phyloP scores from a whole-genome alignment of 2,888 invertebrate genomes.

The Sinhomidia bicolor region DNA sequence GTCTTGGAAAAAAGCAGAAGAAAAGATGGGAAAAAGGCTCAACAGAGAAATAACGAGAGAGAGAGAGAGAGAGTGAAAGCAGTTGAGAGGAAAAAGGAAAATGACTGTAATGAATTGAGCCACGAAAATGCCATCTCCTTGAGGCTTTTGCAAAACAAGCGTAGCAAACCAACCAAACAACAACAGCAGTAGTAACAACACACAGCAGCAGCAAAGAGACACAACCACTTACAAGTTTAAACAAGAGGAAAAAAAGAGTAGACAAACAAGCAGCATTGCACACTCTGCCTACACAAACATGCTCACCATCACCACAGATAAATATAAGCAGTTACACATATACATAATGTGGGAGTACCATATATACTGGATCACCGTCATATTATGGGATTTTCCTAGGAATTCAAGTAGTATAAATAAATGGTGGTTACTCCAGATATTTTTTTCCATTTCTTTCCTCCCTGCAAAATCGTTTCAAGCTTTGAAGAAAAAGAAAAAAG shows the following conservation, averaged over 20 bases:
- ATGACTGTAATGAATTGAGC: slow-evolving; percentile 66
- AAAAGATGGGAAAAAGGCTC: slow-evolving; percentile 33
- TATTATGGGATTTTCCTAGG: too few relatives aligned
- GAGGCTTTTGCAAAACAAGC: slow-evolving; percentile 39
- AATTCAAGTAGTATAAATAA: background rate
- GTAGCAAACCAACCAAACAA: too few relatives aligned
- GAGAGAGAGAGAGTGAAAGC: slow-evolving; percentile 21
- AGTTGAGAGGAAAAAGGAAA: slow-evolving; percentile 56
- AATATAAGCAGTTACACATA: background rate
- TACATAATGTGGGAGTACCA: too few relatives aligned
- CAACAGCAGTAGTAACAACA: too few relatives aligned
- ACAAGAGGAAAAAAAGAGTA: slow-evolving; percentile 24
- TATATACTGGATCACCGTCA: too few relatives aligned
- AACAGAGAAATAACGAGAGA: too few relatives aligned
- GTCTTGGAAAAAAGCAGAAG: background rate
- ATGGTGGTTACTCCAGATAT: background rate
- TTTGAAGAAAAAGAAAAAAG: background rate
- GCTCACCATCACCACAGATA: background rate
- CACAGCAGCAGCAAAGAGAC: slow-evolving; percentile 21
- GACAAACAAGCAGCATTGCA: slow-evolving; percentile 24
- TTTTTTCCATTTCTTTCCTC: slow-evolving; percentile 5
- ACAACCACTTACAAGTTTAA: slow-evolving; percentile 51
- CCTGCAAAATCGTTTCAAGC: slow-evolving; percentile 48
- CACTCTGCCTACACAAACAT: slow-evolving; percentile 16
- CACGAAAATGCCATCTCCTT: slow-evolving; percentile 56